Evolutionary conservation across 2,888 invertebrate species (phyloP), one percentile per base, ranked within the genome.

Genomic region (Pristionchus japonicus): DNA sequence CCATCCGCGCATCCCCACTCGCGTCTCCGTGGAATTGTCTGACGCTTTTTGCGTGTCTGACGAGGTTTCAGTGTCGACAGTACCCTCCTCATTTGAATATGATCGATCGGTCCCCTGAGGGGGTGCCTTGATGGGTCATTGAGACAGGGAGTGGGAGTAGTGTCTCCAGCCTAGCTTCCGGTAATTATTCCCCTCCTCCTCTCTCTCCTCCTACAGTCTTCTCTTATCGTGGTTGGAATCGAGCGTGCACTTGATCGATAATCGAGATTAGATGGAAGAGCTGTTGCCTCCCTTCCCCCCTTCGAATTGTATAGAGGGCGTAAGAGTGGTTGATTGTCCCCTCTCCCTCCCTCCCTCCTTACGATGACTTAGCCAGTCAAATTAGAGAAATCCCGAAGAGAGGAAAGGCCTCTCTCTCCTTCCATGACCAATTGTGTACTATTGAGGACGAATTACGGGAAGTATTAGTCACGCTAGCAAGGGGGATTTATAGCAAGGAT

Each of bases 331-430:
- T 49, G 80, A 80, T 80, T 80, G 80, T 80, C 34, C 47, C 80
- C 80, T 17, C 47, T 80, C 67, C 43, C n/a, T 31, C 57, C 20
- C 64, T 64, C 64, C 23, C 31, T 67, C 57, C 64, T 67, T 67
- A 67, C 74, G 74, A 74, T 74, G 74, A 74, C 74, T 74, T 74
- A 74, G 74, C 74, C 74, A 74, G 40, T 74, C 74, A 74, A 74
- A 74, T 74, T 74, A 74, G 74, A 74, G 37, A 74, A 74, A 74
- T 74, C 74, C 74, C 74, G 47, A 47, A 27, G 80, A 80, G 80
- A 23, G 80, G 37, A 40, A 80, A 40, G 47, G 40, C 67, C 31
- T 34, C 31, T 74, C 70, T 70, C 37, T 13, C 23, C 61, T 34
- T 67, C 64, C 64, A 67, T 67, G 74, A 74, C 74, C 74, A 74